Evolutionary conservation across 2,113 vertebrate genomes (phyloP), one percentile per base, ranked within the genome.

Genomic region (Tamias sibiricus): DNA sequence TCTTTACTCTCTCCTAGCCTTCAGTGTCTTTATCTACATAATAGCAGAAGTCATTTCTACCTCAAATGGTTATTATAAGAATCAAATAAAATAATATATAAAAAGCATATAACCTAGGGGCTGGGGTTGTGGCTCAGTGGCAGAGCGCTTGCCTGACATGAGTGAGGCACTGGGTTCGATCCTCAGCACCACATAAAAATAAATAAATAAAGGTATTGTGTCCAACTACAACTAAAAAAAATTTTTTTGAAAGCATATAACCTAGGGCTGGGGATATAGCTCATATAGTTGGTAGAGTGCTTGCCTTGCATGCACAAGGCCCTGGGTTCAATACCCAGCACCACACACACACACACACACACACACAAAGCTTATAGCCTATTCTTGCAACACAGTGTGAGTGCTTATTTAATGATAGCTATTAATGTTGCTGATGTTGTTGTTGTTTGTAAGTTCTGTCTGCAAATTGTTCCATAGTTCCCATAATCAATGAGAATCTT

Each of bases 1-100:
- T 79, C 62, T 76, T 80, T 85, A 47, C 47, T 93, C 40, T 88
- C 37, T 95, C 22, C 74, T 32, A 81, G n/a, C 16, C 72, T 94
- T 95, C 1, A 1, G 20, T 91, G 84, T 94, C 37, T 79, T 90
- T 28, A 75, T 66, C 28, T 89, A 49, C 9, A 64, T 42, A 75
- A 71, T 54, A n/a, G 82, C 85, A 11, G 81, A 75, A 93, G 35
- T 72, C 76, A 85, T 87, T 17, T 87, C 35, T 80, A 68, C 35
- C 62, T 76, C 68, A 75, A 66, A 71, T 74, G 24, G 32, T 42
- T 75, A 26, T 75, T 69, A 54, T 12, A 83, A 82, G 35, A 95
- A 66, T 85, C 68, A 68, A 92, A 77, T 44, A 87, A 92, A 44
- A 59, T 87, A 47, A 69, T 66, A 40, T 24, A 69, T 52, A 11